Evolutionary conservation across 37 sponge, comb jelly and placozoan species (phyloP), one percentile per base, ranked within the genome.

Genomic region (Lycopodina hypogea): DNA sequence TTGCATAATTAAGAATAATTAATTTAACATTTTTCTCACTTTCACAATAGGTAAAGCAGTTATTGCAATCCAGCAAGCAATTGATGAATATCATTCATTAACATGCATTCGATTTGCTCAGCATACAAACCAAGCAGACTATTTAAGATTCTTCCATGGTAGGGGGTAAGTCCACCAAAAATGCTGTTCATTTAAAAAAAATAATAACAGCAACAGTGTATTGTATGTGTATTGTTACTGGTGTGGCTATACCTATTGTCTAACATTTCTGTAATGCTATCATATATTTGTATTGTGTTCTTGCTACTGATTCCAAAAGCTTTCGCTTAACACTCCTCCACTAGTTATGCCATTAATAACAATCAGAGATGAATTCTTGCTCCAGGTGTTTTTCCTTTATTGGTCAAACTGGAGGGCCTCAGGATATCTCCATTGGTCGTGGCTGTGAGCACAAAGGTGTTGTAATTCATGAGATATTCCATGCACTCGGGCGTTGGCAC

Each of bases 391-490:
- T 52, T 58, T 88, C 89, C 37, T 45, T 34, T 38, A 81, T 93
- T 71, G 93, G 93, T 9, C 72, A 68, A 3, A 65, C 79, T n/a
- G 62, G 83, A 3, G 93, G 93, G 1, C 64, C 34, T 3, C 93
- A 93, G 59, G 70, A 71, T 17, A 85, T 93, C 18, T 93, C 89
- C 33, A 88, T 93, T 80, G 93, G 93, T 11, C 19, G 33, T 21
- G 93, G 93, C 45, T 93, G 93, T 60, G 89, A 88, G 71, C 33
- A 24, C 69, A 58, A 55, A 22, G 93, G 93, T 1, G 80, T 84
- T 41, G 93, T 92, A 21, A 82, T 85, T 15, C 93, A 93, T 63
- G 89, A 88, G 85, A 85, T 88, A 21, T 93, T 88, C n/a, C n/a
- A n/a, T n/a, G n/a, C n/a, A n/a, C n/a, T n/a, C n/a, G n/a, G n/a